These are phyloP conservation scores for Platycercus adscitus DNA, from an alignment of 2,113 vertebrate genomes.

Conservation along the genomic window DNA sequence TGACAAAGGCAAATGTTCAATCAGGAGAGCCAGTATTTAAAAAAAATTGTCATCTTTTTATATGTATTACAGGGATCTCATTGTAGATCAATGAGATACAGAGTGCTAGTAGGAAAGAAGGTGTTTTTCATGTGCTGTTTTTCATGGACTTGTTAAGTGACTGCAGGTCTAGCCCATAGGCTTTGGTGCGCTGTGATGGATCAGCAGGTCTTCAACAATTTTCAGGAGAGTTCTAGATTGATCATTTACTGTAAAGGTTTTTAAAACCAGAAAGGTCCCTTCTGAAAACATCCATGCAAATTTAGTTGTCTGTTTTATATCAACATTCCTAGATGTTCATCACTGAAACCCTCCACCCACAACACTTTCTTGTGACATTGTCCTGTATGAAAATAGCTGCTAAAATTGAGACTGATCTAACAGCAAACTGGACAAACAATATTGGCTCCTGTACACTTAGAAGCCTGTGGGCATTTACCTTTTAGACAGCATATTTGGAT, in stretches of 20 bases:
- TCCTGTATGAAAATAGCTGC: not conserved
- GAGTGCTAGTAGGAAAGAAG: not conserved
- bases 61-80: not conserved
- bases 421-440: not conserved
- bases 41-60: not conserved
- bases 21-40: not conserved
- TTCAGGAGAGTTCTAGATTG: not conserved
- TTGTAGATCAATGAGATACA: not conserved
- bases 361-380: not conserved
- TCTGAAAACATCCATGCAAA: not conserved
- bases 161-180: not conserved
- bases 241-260: not conserved
- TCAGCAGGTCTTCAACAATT: not conserved
- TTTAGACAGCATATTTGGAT: not conserved
- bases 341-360: not conserved
- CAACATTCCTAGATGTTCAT: not conserved
- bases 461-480: not conserved
- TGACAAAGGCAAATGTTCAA: not conserved
- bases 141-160: not conserved
- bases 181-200: not conserved
- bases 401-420: not conserved
- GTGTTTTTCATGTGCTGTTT: not conserved
- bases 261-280: not conserved
- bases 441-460: not conserved
- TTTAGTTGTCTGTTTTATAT: not conserved